A percentile compares a stretch with the other conserved stretches of the same genome.
Evolutionary conservation across 2,888 invertebrate genomes (phyloP).

Genomic region (Romanomermis culicivorax): DNA sequence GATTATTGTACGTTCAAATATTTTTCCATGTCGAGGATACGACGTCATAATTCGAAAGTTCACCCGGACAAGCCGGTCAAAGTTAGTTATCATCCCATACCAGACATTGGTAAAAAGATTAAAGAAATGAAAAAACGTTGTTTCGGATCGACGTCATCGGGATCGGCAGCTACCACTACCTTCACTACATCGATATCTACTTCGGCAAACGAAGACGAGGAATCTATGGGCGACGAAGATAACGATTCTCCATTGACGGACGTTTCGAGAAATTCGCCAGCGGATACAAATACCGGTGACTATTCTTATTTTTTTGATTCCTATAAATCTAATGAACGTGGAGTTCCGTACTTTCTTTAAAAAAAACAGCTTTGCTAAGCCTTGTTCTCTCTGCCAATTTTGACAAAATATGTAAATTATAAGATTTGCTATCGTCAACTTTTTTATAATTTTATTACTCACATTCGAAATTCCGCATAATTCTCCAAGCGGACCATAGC

Average conservation of each 20-base stretch:
- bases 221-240: not conserved
- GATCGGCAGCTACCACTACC: not conserved
- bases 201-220: too few relatives aligned
- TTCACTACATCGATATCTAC: not conserved
- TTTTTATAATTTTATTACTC: too few relatives aligned
- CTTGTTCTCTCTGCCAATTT: too few relatives aligned
- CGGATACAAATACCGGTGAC: not conserved
- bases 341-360: too few relatives aligned
- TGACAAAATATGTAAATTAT: too few relatives aligned
- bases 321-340: not conserved
- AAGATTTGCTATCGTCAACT: too few relatives aligned
- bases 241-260: too few relatives aligned
- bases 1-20: conserved; percentile 8
- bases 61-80: conserved; percentile 3
- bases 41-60: conserved; percentile 5
- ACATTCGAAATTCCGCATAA: too few relatives aligned
- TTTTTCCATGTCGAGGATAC: conserved; percentile 7
- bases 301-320: too few relatives aligned
- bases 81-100: conserved; percentile 9
- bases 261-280: not conserved
- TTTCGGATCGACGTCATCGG: not conserved
- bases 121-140: conserved; percentile 6
- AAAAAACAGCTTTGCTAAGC: too few relatives aligned
- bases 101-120: conserved; percentile 5
- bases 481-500: too few relatives aligned